A percentile compares a stretch with the other conserved stretches of the same genome.
phyloP scores from a whole-genome alignment of 2,113 vertebrate species.

The Corvus cornix region DNA sequence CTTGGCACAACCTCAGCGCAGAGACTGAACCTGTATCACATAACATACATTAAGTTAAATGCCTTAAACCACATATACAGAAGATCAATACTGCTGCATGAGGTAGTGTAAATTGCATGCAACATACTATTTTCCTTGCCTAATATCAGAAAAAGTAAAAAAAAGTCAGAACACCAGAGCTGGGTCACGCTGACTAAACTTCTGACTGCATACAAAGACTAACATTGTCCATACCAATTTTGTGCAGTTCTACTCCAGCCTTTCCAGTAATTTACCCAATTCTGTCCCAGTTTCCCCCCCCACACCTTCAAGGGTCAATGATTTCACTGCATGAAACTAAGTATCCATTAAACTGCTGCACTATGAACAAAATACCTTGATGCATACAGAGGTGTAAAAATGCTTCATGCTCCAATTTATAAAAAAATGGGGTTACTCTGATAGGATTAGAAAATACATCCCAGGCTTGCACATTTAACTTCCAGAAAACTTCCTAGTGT shows the following conservation, averaged over 20 bases:
- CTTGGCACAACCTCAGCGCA: not conserved
- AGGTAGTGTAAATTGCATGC: not conserved
- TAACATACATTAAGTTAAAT: not conserved
- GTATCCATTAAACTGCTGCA: not conserved
- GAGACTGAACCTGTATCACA: not conserved
- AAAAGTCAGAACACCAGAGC: not conserved
- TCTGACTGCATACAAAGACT: not conserved
- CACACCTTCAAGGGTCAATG: not conserved
- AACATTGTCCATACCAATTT: rapidly evolving
- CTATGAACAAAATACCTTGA: not conserved
- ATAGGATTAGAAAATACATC: constrained; percentile 49
- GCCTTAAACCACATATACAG: not conserved
- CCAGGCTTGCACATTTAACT: not conserved
- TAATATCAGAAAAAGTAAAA: not conserved
- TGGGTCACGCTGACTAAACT: not conserved
- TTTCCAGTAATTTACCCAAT: not conserved
- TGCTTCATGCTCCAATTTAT: not conserved
- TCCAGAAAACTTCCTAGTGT: constrained; percentile 2
- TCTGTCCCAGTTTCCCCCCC: not conserved
- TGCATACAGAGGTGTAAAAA: not conserved
- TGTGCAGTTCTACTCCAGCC: not conserved
- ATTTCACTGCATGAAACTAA: not conserved
- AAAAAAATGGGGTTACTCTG: constrained; percentile 24
- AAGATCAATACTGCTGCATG: not conserved
- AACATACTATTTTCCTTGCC: not conserved